Percentiles rank a stretch among this genome's conserved stretches.
These are phyloP conservation scores for Chrosomus eos DNA, from an alignment of 2,797 vertebrate genomes.

Conservation along the genomic window DNA sequence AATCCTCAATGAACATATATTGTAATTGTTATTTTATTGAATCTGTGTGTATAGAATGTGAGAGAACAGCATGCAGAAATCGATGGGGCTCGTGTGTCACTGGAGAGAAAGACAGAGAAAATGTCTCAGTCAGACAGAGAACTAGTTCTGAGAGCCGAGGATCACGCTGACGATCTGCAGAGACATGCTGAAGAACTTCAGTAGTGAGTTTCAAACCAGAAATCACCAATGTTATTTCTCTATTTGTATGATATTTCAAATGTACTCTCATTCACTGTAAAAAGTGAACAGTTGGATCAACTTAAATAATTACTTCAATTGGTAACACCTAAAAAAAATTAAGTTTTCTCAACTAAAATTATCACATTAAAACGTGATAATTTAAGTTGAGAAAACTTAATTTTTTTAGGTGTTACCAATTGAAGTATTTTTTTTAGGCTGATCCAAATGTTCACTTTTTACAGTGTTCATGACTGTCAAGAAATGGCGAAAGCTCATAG, in stretches of 20 bases:
- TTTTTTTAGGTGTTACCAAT: too few relatives aligned
- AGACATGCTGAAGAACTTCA: slow-evolving; percentile 82
- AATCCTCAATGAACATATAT: not conserved
- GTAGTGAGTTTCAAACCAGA: slow-evolving; percentile 74
- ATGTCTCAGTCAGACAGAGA: slow-evolving; percentile 82
- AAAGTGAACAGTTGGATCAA: too few relatives aligned
- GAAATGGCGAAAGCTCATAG: not conserved
- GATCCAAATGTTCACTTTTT: too few relatives aligned
- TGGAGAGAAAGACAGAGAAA: slow-evolving; percentile 83
- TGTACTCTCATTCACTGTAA: not conserved
- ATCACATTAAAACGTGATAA: too few relatives aligned
- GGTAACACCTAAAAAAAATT: too few relatives aligned
- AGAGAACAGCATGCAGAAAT: slow-evolving; percentile 89
- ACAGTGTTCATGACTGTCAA: not conserved
- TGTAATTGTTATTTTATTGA: not conserved
- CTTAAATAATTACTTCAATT: too few relatives aligned
- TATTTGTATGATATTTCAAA: not conserved
- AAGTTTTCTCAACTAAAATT: too few relatives aligned
- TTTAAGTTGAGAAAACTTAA: too few relatives aligned
- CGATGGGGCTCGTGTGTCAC: slow-evolving; percentile 85
- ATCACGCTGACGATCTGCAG: slow-evolving; percentile 82
- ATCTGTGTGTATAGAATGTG: slow-evolving; percentile 77
- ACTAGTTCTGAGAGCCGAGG: slow-evolving; percentile 83
- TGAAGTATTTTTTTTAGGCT: too few relatives aligned
- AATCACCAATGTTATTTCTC: not conserved